phyloP scores from a whole-genome alignment of 2,113 vertebrate species.

The Rhea pennata region DNA sequence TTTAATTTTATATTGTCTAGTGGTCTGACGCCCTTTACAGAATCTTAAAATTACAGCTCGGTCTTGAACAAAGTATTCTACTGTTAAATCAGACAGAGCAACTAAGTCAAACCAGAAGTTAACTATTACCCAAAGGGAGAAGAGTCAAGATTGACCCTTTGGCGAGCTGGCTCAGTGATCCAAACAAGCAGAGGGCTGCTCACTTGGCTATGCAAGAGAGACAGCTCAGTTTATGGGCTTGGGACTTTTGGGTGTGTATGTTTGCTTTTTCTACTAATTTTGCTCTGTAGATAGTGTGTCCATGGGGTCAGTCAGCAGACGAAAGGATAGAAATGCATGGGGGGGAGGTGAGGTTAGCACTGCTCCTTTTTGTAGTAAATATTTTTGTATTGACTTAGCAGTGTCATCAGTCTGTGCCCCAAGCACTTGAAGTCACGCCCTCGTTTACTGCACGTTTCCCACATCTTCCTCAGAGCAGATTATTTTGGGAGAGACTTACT shows the following conservation, averaged over 20 bases:
- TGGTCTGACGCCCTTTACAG: background rate
- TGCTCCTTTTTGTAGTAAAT: background rate
- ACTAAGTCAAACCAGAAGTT: conserved; percentile 7
- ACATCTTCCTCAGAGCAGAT: background rate
- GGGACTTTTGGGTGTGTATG: background rate
- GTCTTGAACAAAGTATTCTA: conserved; percentile 35
- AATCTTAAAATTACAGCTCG: background rate
- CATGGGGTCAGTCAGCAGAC: background rate
- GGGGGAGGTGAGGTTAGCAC: conserved; percentile 3
- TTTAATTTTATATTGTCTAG: conserved; percentile 15
- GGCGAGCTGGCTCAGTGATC: background rate
- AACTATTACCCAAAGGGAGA: background rate
- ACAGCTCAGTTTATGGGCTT: background rate
- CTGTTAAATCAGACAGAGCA: conserved; percentile 31
- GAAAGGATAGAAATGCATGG: background rate
- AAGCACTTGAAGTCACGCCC: background rate
- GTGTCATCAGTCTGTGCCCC: background rate
- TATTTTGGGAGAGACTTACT: background rate
- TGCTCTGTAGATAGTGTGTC: background rate
- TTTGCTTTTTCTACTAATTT: background rate
- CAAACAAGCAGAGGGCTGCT: background rate
- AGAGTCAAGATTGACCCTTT: background rate
- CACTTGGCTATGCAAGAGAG: background rate
- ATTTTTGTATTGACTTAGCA: background rate
- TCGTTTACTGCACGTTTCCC: background rate